Evolutionary conservation across 2,797 vertebrate genomes (phyloP).

Genomic region (Lepilemur septentrionalis): DNA sequence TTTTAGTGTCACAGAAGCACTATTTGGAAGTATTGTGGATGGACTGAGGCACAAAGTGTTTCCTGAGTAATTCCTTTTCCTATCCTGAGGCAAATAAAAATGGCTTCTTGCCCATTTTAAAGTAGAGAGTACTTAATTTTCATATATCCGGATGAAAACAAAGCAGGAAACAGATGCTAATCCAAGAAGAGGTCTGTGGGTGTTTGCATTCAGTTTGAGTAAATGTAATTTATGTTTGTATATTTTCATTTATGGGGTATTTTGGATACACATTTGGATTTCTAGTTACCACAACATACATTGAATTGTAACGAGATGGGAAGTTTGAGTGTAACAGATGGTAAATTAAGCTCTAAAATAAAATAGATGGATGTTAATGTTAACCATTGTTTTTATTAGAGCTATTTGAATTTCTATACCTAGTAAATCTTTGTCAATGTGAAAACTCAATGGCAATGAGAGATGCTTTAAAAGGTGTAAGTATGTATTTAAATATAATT

Average conservation of each 20-base stretch:
- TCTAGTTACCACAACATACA: constrained; percentile 28
- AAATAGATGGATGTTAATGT: constrained; percentile 60
- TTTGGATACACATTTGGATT: constrained; percentile 51
- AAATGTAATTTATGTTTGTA: constrained; percentile 42
- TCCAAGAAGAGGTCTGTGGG: neutral
- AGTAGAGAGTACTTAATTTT: constrained; percentile 23
- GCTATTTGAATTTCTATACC: constrained; percentile 24
- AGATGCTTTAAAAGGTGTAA: neutral
- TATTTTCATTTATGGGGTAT: constrained; percentile 20
- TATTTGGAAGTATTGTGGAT: neutral
- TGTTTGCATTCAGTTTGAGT: constrained; percentile 24
- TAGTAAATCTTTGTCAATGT: constrained; percentile 38
- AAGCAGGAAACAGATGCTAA: neutral
- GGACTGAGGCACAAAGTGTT: neutral
- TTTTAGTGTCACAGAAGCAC: neutral
- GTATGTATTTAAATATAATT: constrained; percentile 34
- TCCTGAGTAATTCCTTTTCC: neutral
- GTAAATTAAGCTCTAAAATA: constrained; percentile 59
- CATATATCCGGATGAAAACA: constrained; percentile 13
- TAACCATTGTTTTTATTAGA: constrained; percentile 56
- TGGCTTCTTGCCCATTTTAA: neutral
- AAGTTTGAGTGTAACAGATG: constrained; percentile 54
- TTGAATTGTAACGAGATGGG: constrained; percentile 48
- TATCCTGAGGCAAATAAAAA: neutral
- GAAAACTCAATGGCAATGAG: constrained; percentile 3